These are phyloP conservation scores for Heterohyrax brucei DNA, from an alignment of 2,797 vertebrate genomes.

Conservation along the genomic window DNA sequence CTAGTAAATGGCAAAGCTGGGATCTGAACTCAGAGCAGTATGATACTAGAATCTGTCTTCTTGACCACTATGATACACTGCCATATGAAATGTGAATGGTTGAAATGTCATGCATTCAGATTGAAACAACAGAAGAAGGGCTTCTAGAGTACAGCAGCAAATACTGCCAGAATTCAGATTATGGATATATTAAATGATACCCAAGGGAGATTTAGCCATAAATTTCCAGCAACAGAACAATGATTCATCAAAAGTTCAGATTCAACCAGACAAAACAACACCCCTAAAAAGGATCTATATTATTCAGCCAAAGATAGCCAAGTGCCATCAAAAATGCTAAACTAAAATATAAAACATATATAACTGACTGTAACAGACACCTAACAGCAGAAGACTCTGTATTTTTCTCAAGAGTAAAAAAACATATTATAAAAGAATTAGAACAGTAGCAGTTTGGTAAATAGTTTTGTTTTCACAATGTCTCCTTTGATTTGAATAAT, in stretches of 20 bases:
- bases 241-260: conserved; percentile 37
- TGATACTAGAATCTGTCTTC: not conserved
- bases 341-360: conserved; percentile 33
- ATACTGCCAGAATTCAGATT: not conserved
- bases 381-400: not conserved
- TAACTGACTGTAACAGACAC: not conserved
- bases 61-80: not conserved
- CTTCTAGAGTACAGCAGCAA: conserved; percentile 21
- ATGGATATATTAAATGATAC: not conserved
- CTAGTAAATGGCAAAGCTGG: not conserved
- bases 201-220: not conserved
- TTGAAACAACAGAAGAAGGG: not conserved
- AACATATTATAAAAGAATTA: conserved; percentile 11
- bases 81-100: not conserved
- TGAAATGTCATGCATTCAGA: not conserved
- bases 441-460: not conserved
- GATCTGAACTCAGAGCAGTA: not conserved
- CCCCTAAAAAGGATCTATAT: conserved; percentile 28
- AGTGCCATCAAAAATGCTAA: conserved; percentile 21
- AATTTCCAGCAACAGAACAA: conserved; percentile 33
- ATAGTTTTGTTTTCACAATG: not conserved
- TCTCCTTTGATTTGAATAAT: not conserved
- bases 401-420: conserved; percentile 9
- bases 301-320: too few relatives aligned
- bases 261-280: not conserved